phyloP scores from a whole-genome alignment of 1,140 invertebrate genomes.

The Diachasmimorpha longicaudata region DNA sequence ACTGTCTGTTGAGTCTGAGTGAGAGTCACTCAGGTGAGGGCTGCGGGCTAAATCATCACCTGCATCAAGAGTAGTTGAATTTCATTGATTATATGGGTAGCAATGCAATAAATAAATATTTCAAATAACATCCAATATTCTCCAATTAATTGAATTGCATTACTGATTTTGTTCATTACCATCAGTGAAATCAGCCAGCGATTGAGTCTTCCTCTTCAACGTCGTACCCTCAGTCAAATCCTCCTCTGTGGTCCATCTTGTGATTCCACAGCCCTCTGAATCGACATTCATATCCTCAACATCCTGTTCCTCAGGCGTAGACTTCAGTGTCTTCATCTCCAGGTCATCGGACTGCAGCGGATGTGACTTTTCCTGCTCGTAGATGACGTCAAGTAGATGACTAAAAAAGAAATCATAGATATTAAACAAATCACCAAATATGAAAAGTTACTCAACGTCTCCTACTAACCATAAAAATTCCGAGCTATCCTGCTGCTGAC shows the following conservation, averaged over 20 bases:
- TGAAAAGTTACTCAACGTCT: neutral
- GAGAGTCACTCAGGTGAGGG: constrained; percentile 53
- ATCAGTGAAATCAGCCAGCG: constrained; percentile 56
- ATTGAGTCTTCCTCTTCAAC: constrained; percentile 55
- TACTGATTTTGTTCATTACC: constrained; percentile 36
- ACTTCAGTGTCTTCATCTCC: constrained; percentile 23
- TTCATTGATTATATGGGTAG: neutral
- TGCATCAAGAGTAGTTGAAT: constrained; percentile 14
- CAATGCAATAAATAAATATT: neutral
- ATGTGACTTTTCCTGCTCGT: constrained; percentile 69
- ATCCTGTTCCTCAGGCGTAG: constrained; percentile 18
- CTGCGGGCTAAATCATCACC: constrained; percentile 51
- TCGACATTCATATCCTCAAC: neutral
- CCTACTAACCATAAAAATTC: constrained; percentile 78
- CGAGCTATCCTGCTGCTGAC: constrained; percentile 86
- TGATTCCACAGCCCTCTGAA: constrained; percentile 32
- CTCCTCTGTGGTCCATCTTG: constrained; percentile 61
- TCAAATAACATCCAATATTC: too few relatives aligned
- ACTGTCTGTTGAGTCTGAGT: constrained; percentile 58
- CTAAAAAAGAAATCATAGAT: constrained; percentile 34
- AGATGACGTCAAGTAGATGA: constrained; percentile 72
- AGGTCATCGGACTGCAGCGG: neutral
- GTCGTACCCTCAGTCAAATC: constrained; percentile 53
- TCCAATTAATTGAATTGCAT: neutral
- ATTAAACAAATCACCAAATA: neutral